A percentile compares a stretch with the other conserved stretches of the same genome.
Conservation (phyloP, 2,113 vertebrate species). For the Sminthopsis crassicaudata region DNA sequence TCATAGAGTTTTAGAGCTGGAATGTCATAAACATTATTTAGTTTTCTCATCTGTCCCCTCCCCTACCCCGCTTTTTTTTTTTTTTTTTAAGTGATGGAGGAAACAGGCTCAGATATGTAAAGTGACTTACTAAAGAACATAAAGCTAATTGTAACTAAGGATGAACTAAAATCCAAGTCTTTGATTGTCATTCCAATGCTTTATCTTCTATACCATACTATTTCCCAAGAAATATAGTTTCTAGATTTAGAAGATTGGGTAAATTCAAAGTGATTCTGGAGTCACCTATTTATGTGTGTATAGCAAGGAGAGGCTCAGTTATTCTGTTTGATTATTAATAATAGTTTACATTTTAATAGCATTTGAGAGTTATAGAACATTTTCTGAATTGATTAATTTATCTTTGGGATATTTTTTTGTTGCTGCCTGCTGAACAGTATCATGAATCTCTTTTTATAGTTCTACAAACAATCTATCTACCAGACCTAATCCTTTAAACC, state of each 20-base stretch:
- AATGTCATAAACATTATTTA: background rate
- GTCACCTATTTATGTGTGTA: background rate
- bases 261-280: background rate
- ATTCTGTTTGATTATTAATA: constrained; percentile 24
- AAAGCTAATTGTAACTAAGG: background rate
- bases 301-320: background rate
- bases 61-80: too few relatives aligned
- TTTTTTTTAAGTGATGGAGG: background rate
- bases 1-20: background rate
- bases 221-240: background rate
- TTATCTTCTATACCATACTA: background rate
- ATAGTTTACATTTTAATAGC: constrained; percentile 10
- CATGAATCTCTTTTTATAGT: too few relatives aligned
- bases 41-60: background rate
- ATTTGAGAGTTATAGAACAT: background rate
- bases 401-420: background rate
- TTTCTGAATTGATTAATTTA: constrained; percentile 4
- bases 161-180: background rate
- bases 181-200: background rate
- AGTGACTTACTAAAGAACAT: background rate
- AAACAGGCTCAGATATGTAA: background rate
- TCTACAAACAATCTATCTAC: too few relatives aligned
- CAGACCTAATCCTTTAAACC: too few relatives aligned
- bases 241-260: background rate
- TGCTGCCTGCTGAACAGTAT: too few relatives aligned